A percentile compares a stretch with the other conserved stretches of the same genome.
Evolutionary conservation across 2,113 vertebrate genomes (phyloP).

Genomic region (Pomatorhinus ruficollis): DNA sequence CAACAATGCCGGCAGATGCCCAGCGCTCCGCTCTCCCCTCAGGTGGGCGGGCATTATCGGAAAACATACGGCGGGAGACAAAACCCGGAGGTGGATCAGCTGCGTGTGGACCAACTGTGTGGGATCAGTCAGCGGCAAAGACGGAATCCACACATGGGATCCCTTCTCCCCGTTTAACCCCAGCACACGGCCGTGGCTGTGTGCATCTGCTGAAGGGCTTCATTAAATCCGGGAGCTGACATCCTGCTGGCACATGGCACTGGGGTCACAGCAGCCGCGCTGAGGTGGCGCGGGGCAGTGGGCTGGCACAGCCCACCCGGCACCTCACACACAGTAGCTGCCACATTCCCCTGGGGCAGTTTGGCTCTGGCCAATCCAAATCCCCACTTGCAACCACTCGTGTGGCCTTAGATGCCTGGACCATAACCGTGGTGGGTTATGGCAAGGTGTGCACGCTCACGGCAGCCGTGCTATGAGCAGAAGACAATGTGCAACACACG

Average conservation of each 20-base stretch:
- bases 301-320: background rate
- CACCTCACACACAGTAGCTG: rapidly evolving
- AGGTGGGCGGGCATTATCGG: background rate
- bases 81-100: background rate
- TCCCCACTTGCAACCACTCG: rapidly evolving
- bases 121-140: background rate
- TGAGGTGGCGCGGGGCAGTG: rapidly evolving
- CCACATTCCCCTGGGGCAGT: background rate
- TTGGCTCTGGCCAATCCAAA: background rate
- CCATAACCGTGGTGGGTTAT: rapidly evolving
- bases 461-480: rapidly evolving
- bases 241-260: background rate
- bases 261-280: rapidly evolving
- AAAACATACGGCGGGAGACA: slow-evolving; percentile 33
- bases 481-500: rapidly evolving
- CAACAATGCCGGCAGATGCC: slow-evolving; percentile 19
- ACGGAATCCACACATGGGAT: background rate
- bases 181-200: rapidly evolving
- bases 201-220: background rate
- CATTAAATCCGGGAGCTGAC: background rate
- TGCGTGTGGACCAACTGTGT: background rate
- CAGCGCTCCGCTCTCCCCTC: background rate
- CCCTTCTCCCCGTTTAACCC: background rate
- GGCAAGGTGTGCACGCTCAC: rapidly evolving
- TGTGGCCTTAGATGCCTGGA: background rate